Evolutionary conservation across 1,140 invertebrate genomes (phyloP).

Genomic region (Chelonus insularis): DNA sequence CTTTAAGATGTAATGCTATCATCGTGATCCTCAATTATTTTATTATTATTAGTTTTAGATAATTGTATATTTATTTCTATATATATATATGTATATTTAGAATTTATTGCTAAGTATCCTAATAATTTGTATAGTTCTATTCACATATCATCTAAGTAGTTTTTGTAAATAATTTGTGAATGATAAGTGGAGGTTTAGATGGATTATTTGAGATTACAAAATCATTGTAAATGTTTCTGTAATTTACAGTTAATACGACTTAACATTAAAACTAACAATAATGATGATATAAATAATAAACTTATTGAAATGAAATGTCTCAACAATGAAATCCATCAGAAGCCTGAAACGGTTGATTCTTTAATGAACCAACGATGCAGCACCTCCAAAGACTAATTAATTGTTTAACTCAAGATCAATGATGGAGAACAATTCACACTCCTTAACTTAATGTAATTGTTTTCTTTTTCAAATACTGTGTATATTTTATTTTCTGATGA

Average conservation of each 20-base stretch:
- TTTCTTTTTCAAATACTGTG: conserved; percentile 25
- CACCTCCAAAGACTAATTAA: conserved; percentile 59
- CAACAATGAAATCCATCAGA: conserved; percentile 40
- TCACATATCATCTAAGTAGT: conserved; percentile 2
- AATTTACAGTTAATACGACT: no score
- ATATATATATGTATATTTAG: conserved; percentile 2
- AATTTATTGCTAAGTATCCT: neutral
- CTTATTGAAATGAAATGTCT: neutral
- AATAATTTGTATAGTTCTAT: no score
- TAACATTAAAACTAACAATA: no score
- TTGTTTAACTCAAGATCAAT: conserved; percentile 33
- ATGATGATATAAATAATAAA: neutral
- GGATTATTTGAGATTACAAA: conserved; percentile 19
- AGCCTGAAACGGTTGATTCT: conserved; percentile 56
- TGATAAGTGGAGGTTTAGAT: conserved; percentile 47
- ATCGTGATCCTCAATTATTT: conserved; percentile 20
- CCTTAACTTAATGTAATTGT: no score
- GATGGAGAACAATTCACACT: conserved; percentile 22
- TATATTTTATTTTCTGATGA: conserved; percentile 10
- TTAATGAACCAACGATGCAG: conserved; percentile 51
- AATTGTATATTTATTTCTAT: conserved; percentile 3
- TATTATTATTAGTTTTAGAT: conserved; percentile 9
- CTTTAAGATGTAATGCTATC: conserved; percentile 3
- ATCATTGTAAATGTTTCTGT: no score
- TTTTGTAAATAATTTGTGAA: conserved; percentile 48